These are phyloP conservation scores for Punctoribates punctum DNA, from an alignment of 2,888 invertebrate species.

Conservation along the genomic window DNA sequence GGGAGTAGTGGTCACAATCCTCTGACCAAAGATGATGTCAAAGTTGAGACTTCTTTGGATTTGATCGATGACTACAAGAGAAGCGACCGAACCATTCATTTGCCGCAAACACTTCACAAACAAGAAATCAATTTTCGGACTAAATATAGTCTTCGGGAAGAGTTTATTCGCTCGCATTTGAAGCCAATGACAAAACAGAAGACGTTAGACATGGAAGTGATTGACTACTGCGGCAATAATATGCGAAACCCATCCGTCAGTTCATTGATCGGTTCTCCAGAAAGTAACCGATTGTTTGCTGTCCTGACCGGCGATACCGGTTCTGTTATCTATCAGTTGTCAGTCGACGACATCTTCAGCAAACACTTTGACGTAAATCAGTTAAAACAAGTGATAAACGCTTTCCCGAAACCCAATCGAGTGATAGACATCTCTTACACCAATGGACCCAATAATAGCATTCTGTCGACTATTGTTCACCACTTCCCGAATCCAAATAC, in stretches of 20 bases:
- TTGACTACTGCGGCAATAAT: neutral
- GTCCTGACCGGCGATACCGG: neutral
- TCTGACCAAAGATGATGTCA: neutral
- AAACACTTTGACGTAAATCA: neutral
- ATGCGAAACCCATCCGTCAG: neutral
- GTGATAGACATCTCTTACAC: neutral
- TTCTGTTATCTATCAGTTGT: neutral
- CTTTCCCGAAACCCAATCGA: neutral
- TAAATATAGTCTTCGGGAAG: neutral
- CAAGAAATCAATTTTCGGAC: slow-evolving; percentile 8
- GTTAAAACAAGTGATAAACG: neutral
- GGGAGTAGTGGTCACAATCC: slow-evolving; percentile 2
- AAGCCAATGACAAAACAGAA: neutral
- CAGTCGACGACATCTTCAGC: neutral
- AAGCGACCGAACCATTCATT: neutral
- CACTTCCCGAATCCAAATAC: neutral
- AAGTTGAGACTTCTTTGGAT: neutral
- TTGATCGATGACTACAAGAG: neutral
- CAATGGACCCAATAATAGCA: neutral
- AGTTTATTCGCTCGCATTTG: neutral
- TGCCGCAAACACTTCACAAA: neutral
- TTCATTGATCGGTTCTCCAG: neutral
- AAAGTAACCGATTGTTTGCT: neutral
- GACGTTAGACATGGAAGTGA: neutral
- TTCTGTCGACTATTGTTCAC: neutral